phyloP scores from a whole-genome alignment of 2,888 invertebrate genomes.

The Macrosoma leucophasiata region DNA sequence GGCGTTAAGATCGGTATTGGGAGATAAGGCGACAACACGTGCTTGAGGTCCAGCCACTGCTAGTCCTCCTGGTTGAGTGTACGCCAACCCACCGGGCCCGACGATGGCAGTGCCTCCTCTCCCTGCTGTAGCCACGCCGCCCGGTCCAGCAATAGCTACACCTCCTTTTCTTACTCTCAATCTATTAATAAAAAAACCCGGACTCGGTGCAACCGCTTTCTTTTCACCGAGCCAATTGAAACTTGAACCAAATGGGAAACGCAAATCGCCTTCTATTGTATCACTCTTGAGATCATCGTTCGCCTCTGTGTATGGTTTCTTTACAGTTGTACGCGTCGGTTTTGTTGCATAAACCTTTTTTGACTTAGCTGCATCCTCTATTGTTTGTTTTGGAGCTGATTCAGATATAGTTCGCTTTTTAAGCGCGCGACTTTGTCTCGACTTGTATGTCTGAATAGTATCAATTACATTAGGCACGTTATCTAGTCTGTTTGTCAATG shows the following conservation, averaged over 20 bases:
- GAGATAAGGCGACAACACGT: constrained; percentile 80
- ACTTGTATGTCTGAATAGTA: constrained; percentile 17
- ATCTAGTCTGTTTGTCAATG: constrained; percentile 13
- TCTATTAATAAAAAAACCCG: constrained; percentile 81
- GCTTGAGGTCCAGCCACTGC: constrained; percentile 86
- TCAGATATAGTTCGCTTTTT: constrained; percentile 48
- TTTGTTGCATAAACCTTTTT: constrained; percentile 43
- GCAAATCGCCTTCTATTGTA: constrained; percentile 39
- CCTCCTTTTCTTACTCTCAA: constrained; percentile 84
- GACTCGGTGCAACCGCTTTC: constrained; percentile 58
- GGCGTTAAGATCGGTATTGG: constrained; percentile 75
- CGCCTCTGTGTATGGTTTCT: constrained; percentile 29
- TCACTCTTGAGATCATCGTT: constrained; percentile 38
- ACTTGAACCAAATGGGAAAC: constrained; percentile 43
- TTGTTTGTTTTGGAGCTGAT: constrained; percentile 33
- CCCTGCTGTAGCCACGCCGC: constrained; percentile 87
- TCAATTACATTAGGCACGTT: constrained; percentile 11
- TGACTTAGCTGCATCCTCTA: constrained; percentile 33
- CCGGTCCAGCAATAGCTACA: constrained; percentile 87
- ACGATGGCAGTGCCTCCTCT: constrained; percentile 88
- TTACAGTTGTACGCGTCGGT: constrained; percentile 38
- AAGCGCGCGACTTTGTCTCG: constrained; percentile 45
- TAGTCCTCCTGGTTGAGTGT: constrained; percentile 83
- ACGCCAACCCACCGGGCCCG: constrained; percentile 85
- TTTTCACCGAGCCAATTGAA: constrained; percentile 45